Evolutionary conservation across 2,797 vertebrate genomes (phyloP).

Genomic region (Microctenopoma stevenorrisi): DNA sequence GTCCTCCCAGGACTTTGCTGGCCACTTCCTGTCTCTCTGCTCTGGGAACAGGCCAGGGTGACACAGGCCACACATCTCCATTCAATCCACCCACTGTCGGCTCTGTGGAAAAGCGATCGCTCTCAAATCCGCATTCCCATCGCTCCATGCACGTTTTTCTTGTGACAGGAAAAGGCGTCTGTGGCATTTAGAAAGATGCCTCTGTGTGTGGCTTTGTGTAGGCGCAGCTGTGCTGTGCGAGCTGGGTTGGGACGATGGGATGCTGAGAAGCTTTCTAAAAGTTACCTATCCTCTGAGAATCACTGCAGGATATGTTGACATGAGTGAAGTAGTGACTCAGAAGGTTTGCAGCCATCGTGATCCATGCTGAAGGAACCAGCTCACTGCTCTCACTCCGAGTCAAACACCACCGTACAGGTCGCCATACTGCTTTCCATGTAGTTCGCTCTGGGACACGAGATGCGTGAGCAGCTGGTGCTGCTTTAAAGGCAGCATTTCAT

Average conservation of each 20-base stretch:
- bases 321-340: neutral
- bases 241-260: slow-evolving; percentile 62
- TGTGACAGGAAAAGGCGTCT: slow-evolving; percentile 75
- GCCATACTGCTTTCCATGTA: too few species aligned
- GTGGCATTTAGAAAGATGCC: slow-evolving; percentile 72
- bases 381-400: too few species aligned
- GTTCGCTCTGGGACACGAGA: too few species aligned
- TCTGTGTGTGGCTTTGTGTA: slow-evolving; percentile 75
- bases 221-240: slow-evolving; percentile 79
- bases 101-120: slow-evolving; percentile 62
- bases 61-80: slow-evolving; percentile 80
- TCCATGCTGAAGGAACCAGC: too few species aligned
- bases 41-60: slow-evolving; percentile 77
- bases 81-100: slow-evolving; percentile 85
- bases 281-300: slow-evolving; percentile 43
- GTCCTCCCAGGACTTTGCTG: slow-evolving; percentile 64
- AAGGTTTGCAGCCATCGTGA: neutral
- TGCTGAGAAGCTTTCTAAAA: slow-evolving; percentile 52
- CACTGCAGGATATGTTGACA: slow-evolving; percentile 34
- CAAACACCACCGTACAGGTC: too few species aligned
- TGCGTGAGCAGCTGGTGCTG: too few species aligned
- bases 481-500: slow-evolving; percentile 1
- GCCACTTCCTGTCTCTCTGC: slow-evolving; percentile 82
- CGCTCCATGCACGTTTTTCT: slow-evolving; percentile 47
- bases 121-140: slow-evolving; percentile 65